Conservation (phyloP, 1,140 invertebrate species). For the Drosophila guanche region DNA sequence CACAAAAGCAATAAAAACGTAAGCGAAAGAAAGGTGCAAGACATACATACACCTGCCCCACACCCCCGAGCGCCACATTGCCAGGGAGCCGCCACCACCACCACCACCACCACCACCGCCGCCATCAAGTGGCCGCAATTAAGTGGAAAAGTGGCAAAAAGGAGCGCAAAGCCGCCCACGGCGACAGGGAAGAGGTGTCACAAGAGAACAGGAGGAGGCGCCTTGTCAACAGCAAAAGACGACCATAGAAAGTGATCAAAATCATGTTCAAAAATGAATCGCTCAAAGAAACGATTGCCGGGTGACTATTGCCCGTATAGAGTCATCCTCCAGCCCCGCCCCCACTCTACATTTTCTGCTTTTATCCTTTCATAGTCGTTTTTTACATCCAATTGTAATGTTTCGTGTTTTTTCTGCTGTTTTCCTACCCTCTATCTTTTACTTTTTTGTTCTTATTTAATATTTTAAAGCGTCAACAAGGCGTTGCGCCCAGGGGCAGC, state of each 20-base stretch:
- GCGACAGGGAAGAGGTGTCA: too few species aligned
- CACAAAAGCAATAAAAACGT: conserved; percentile 60
- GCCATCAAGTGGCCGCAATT: conserved; percentile 39
- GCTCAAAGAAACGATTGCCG: too few species aligned
- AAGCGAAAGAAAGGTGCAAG: conserved; percentile 20
- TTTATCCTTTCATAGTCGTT: too few species aligned
- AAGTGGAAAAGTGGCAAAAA: conserved; percentile 33
- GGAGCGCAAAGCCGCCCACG: background rate
- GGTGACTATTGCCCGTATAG: too few species aligned
- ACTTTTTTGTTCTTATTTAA: conserved; percentile 52
- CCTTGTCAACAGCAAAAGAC: too few species aligned
- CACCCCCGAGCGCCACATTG: background rate
- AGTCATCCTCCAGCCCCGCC: too few species aligned
- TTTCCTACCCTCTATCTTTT: background rate
- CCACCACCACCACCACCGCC: background rate
- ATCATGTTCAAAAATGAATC: conserved; percentile 33
- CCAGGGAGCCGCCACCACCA: background rate
- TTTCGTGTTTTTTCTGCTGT: too few species aligned
- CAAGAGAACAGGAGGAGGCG: too few species aligned
- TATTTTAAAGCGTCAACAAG: conserved; percentile 71
- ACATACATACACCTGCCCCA: background rate
- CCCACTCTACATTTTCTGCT: too few species aligned
- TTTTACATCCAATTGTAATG: too few species aligned
- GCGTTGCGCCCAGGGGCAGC: conserved; percentile 13
- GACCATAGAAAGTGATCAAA: conserved; percentile 23